These are phyloP conservation scores for Cynopterus sphinx DNA, from an alignment of 2,797 vertebrate genomes.

Conservation along the genomic window DNA sequence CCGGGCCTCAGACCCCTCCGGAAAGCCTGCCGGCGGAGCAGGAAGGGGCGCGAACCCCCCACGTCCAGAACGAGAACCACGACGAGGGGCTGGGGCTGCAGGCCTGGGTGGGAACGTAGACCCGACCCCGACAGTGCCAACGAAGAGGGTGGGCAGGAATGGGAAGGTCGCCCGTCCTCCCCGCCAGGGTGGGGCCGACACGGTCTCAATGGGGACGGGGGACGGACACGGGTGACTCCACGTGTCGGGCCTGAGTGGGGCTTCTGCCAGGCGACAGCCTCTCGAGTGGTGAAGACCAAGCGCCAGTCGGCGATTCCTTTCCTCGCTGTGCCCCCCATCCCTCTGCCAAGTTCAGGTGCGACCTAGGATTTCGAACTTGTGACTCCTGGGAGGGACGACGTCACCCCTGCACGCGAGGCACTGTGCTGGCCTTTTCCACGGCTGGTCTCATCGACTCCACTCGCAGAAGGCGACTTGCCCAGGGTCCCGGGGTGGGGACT, in stretches of 20 bases:
- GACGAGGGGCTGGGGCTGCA: rapidly evolving
- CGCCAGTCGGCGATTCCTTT: rapidly evolving
- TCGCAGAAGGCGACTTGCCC: rapidly evolving
- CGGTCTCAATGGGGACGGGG: rapidly evolving
- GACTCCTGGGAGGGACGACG: rapidly evolving
- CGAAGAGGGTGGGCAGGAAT: rapidly evolving
- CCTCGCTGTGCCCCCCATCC: neutral
- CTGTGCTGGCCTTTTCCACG: rapidly evolving
- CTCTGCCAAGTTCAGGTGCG: neutral
- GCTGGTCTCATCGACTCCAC: neutral
- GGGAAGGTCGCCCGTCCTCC: rapidly evolving
- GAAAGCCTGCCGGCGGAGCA: neutral
- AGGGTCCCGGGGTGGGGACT: rapidly evolving
- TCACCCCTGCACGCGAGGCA: neutral
- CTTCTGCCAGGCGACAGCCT: rapidly evolving
- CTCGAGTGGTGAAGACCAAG: rapidly evolving
- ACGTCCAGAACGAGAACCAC: neutral
- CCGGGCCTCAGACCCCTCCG: neutral
- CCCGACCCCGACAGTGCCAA: no score
- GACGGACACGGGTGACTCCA: neutral
- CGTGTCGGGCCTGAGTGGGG: rapidly evolving
- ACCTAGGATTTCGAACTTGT: neutral
- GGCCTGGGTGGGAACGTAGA: rapidly evolving
- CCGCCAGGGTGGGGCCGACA: rapidly evolving
- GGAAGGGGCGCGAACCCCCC: rapidly evolving